Evolutionary conservation across 2,113 vertebrate species (phyloP), one percentile per base, ranked within the genome.

Genomic region (Rhinoderma darwinii): DNA sequence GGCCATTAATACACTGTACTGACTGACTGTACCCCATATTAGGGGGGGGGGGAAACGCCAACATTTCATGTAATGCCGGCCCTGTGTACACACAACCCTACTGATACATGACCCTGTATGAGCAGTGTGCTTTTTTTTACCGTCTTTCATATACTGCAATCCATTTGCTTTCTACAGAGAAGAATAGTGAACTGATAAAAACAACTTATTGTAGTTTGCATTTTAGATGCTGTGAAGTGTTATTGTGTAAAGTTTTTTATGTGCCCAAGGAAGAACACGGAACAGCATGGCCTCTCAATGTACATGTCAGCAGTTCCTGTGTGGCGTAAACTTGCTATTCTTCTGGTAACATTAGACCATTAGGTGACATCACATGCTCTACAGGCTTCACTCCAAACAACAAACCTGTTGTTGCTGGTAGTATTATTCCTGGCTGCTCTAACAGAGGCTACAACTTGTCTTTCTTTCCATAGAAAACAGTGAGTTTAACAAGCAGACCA

Each of bases 401-500:
- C 83, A 63, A 76, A 47, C 37, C 56, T 77, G 73, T 84, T 84
- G 72, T 84, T 84, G 22, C 35, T 18, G 37, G 54, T 84, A 54
- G 37, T 77, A 76, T 84, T 84, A 77, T 85, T 85, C 47, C 73
- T 77, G 73, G 66, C 82, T 74, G 27, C 70, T 39, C 25, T 56
- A 32, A 74, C 73, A 59, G 50, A 84, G n/a, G 47, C 44, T 43
- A 25, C 72, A 77, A 41, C 5, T 77, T n/a, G n/a, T n/a, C n/a
- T 84, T 76, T 47, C 73, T 85, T 85, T 85, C 54, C 54, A 61
- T 25, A 63, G 50, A 77, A 85, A 85, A 74, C 73, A 59, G 39
- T 12, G 51, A 66, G 73, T 59, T 85, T 85, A 47, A 85, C 83
- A 85, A 85, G 73, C 83, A 63, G 39, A 10, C 72, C 73, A 85